Evolutionary conservation across 2,113 vertebrate species (phyloP), one percentile per base, ranked within the genome.

Genomic region (Orcinus orca): DNA sequence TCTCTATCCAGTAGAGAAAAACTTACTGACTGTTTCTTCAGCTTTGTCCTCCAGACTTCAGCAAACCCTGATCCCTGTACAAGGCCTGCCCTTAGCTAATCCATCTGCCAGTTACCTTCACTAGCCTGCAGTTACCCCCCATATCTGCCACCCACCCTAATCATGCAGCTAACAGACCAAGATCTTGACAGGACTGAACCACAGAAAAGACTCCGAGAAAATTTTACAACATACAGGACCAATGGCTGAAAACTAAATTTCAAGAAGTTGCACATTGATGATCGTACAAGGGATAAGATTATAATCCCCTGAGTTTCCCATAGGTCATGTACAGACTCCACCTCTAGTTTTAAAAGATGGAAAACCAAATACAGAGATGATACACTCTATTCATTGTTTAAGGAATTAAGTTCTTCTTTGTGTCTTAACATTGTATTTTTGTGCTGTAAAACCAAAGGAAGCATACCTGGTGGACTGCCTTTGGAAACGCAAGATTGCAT

Each of bases 131-230:
- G 41, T 80, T 88, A 82, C 36, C 47, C 55, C 41, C 47, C 53
- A 0, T 50, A 82, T 67, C 44, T 84, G 50, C 83, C n/a, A 73
- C 33, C 31, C 18, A 63, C 31, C 23, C 36, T 83, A 26, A 31
- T 41, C 50, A 70, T 47, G 4, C 38, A 20, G 36, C 23, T 50
- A 87, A 73, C 4, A 89, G 33, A 63, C 21, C 33, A 87, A 20
- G 62, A 80, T 90, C 96, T 94, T 84, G 25, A 58, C 5, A 88
- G 81, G 53, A 73, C 23, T 60, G 87, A 85, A 33, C 25, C 67
- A 88, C 31, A 76, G 50, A 88, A 94, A 77, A 97, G 90, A 71
- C n/a, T n/a, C 44, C 76, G 87, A 70, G 84, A 89, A 79, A 90
- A 76, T 55, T 17, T n/a, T 74, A 63, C 17, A 17, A 23, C 68